Percentiles rank a stretch among this genome's conserved stretches.
phyloP scores from a whole-genome alignment of 2,113 vertebrate species.

The Phylloscopus trochilus region DNA sequence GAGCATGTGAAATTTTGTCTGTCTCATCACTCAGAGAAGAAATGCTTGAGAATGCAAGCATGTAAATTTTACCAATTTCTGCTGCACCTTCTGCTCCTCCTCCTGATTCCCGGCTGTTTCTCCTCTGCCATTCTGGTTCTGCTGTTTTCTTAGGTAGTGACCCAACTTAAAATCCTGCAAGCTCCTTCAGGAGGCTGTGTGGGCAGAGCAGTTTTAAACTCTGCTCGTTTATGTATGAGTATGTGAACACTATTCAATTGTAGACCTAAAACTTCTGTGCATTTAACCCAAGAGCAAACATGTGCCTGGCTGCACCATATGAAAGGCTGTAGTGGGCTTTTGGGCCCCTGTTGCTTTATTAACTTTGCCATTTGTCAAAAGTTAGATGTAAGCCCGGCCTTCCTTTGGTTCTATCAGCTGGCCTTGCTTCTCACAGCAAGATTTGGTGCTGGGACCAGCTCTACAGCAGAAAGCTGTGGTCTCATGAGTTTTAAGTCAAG shows the following conservation, averaged over 20 bases:
- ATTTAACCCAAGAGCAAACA: neutral
- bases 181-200: neutral
- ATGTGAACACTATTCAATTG: neutral
- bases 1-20: neutral
- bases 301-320: accelerated
- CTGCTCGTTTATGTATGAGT: neutral
- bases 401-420: neutral
- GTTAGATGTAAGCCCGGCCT: neutral
- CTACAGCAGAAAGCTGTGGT: neutral
- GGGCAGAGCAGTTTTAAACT: neutral
- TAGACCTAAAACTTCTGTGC: neutral
- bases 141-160: neutral
- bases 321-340: neutral
- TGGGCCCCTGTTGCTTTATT: neutral
- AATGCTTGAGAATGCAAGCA: neutral
- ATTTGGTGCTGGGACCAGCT: neutral
- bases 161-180: neutral
- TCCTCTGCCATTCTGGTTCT: neutral
- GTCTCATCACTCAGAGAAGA: neutral
- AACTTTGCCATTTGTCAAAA: neutral
- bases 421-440: neutral
- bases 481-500: neutral
- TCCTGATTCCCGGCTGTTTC: neutral
- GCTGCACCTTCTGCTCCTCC: neutral
- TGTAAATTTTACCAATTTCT: neutral